These are phyloP conservation scores for Globia sparganii DNA, from an alignment of 2,888 invertebrate genomes.

Conservation along the genomic window DNA sequence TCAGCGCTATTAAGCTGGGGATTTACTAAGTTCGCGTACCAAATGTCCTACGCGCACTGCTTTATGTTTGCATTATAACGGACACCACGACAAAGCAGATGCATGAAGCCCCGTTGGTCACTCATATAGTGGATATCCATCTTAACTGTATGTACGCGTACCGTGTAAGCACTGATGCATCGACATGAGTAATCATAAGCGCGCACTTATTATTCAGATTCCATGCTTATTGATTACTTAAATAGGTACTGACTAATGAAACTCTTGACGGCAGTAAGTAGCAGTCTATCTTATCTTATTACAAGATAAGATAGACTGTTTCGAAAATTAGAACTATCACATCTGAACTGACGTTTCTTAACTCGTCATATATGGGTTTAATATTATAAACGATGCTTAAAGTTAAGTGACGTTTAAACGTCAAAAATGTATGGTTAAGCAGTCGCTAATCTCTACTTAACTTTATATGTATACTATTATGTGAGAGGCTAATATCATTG, in stretches of 20 bases:
- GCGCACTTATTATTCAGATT: background rate
- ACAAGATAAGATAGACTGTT: too few relatives aligned
- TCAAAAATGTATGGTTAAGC: too few relatives aligned
- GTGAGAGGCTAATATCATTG: too few relatives aligned
- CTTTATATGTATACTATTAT: too few relatives aligned
- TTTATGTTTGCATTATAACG: background rate
- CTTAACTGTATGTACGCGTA: background rate
- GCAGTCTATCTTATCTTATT: background rate
- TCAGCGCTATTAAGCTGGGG: background rate
- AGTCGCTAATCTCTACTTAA: too few relatives aligned
- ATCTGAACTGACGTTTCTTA: too few relatives aligned
- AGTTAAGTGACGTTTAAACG: too few relatives aligned
- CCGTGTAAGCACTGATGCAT: conserved; percentile 20
- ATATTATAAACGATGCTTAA: too few relatives aligned
- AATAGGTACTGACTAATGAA: too few relatives aligned
- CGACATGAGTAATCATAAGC: background rate
- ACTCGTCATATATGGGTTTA: too few relatives aligned
- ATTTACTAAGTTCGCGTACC: background rate
- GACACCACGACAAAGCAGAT: background rate
- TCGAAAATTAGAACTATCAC: background rate
- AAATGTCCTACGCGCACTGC: background rate
- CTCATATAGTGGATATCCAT: background rate
- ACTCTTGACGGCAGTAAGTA: too few relatives aligned
- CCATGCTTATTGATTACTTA: too few relatives aligned
- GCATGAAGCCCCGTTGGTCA: background rate